phyloP scores from a whole-genome alignment of 1,140 invertebrate genomes.

The Leptoteleia sp. region DNA sequence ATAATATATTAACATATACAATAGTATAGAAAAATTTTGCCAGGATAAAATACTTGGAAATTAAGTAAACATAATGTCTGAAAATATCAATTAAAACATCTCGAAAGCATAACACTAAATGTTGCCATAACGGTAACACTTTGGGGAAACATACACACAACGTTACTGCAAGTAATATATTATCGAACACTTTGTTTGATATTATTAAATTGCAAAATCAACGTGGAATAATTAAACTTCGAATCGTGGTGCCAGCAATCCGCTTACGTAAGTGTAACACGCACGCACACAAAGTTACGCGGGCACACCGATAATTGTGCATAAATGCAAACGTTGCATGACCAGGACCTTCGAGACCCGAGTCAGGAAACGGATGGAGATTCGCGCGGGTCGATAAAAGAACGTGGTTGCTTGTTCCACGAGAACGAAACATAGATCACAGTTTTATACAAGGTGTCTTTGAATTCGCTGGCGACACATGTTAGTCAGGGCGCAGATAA shows the following conservation, averaged over 20 bases:
- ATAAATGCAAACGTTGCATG: conserved; percentile 36
- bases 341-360: conserved; percentile 22
- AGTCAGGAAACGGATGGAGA: conserved; percentile 56
- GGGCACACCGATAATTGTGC: background rate
- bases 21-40: too few species aligned
- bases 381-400: conserved; percentile 59
- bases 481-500: conserved; percentile 32
- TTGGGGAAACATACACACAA: too few species aligned
- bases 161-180: too few species aligned
- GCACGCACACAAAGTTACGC: conserved; percentile 15
- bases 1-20: too few species aligned
- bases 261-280: conserved; percentile 18
- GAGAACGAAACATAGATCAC: conserved; percentile 39
- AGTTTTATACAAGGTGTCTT: conserved; percentile 47
- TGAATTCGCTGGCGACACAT: conserved; percentile 26
- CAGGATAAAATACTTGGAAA: too few species aligned
- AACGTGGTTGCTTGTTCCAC: conserved; percentile 33
- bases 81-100: too few species aligned
- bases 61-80: too few species aligned
- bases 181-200: too few species aligned
- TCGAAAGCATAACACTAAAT: too few species aligned
- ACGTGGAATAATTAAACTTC: conserved; percentile 2
- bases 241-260: conserved; percentile 4
- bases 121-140: too few species aligned
- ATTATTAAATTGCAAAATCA: conserved; percentile 2